Conservation (phyloP, 2,797 vertebrate genomes). For the Propithecus deckenii region DNA sequence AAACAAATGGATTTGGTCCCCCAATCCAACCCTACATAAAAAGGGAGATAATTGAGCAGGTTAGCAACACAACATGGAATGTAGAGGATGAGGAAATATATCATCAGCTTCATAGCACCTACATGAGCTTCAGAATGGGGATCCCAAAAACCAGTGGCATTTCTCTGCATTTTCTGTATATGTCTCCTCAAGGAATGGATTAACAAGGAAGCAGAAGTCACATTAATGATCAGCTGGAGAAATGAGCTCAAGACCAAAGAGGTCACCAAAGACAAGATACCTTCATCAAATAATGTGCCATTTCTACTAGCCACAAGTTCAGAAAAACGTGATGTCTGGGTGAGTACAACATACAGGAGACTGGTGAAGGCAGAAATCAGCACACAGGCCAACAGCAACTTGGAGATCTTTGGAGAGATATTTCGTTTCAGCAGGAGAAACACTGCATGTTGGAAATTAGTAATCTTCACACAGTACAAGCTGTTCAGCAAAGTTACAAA, state of each 20-base stretch:
- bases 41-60: constrained; percentile 32
- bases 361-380: constrained; percentile 54
- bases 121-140: constrained; percentile 66
- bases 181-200: constrained; percentile 71
- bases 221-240: constrained; percentile 70
- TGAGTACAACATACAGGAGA: not conserved
- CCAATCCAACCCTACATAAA: not conserved
- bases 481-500: constrained; percentile 75
- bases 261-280: not conserved
- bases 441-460: constrained; percentile 48
- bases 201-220: constrained; percentile 70
- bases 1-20: not conserved
- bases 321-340: not conserved
- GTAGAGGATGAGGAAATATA: constrained; percentile 70
- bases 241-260: constrained; percentile 49
- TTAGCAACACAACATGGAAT: not conserved
- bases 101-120: constrained; percentile 73
- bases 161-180: constrained; percentile 66
- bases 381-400: constrained; percentile 62
- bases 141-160: constrained; percentile 50
- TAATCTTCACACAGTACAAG: constrained; percentile 81
- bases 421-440: constrained; percentile 69
- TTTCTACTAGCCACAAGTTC: not conserved
- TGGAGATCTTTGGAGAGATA: constrained; percentile 38
- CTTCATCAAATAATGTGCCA: not conserved